A percentile compares a stretch with the other conserved stretches of the same genome.
phyloP scores from a whole-genome alignment of 2,113 vertebrate genomes.

The Oxyruncus cristatus region DNA sequence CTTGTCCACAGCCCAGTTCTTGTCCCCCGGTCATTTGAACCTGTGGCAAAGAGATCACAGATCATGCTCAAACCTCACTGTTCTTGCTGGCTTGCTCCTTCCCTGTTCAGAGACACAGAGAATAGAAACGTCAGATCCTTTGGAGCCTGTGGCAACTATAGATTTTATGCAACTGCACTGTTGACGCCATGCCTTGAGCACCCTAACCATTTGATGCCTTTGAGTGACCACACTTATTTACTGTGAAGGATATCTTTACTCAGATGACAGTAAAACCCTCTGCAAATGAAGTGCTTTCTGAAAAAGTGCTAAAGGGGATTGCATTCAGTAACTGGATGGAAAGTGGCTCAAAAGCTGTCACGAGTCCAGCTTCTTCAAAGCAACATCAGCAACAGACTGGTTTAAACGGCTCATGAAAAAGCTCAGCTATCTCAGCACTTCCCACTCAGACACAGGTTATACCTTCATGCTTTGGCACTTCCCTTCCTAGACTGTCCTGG shows the following conservation, averaged over 20 bases:
- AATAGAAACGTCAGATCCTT: neutral
- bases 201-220: neutral
- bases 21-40: neutral
- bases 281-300: neutral
- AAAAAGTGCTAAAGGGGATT: neutral
- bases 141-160: neutral
- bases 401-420: neutral
- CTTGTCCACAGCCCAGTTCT: neutral
- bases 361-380: neutral
- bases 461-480: neutral
- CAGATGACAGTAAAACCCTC: neutral
- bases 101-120: neutral
- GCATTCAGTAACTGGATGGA: neutral
- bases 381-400: neutral
- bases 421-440: neutral
- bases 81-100: neutral
- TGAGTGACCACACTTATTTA: neutral
- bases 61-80: neutral
- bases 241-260: neutral
- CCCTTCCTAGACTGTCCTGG: neutral
- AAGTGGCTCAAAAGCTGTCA: neutral
- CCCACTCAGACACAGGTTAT: neutral
- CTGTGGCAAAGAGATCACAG: neutral
- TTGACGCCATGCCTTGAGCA: neutral
- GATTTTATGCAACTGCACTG: neutral